These are phyloP conservation scores for Cheilosia variabilis DNA, from an alignment of 2,888 invertebrate genomes.

Conservation along the genomic window DNA sequence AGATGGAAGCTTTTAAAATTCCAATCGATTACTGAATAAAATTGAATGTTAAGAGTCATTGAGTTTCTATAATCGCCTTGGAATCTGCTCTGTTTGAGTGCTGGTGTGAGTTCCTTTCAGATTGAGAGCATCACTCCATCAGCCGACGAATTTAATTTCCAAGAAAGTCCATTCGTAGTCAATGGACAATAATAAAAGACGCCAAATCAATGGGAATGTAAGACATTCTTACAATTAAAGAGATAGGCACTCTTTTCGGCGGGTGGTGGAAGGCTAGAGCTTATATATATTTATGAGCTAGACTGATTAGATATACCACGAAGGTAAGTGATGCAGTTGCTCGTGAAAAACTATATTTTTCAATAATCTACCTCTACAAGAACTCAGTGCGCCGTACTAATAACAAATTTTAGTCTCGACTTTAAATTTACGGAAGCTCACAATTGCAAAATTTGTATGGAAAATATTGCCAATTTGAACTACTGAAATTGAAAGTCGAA, in stretches of 20 bases:
- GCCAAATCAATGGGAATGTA: not conserved
- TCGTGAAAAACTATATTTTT: no score
- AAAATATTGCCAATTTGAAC: no score
- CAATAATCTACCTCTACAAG: no score
- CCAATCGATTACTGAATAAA: constrained; percentile 18
- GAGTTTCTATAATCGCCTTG: not conserved
- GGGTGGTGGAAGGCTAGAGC: not conserved
- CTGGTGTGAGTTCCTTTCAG: not conserved
- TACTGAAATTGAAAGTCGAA: no score
- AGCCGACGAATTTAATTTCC: not conserved
- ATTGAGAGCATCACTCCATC: not conserved
- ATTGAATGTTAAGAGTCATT: constrained; percentile 29
- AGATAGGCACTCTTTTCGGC: not conserved
- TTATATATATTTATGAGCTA: no score
- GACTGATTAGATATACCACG: no score
- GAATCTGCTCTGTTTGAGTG: not conserved
- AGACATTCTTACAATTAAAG: constrained; percentile 3
- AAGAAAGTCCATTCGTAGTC: constrained; percentile 2
- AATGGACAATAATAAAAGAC: no score
- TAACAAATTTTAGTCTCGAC: no score
- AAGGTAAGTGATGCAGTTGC: no score
- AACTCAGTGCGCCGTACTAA: no score
- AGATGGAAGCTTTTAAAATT: not conserved
- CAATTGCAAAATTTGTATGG: no score
- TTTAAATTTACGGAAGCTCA: no score